phyloP scores from a whole-genome alignment of 2,113 vertebrate genomes.

The Phylloscopus whistleri region DNA sequence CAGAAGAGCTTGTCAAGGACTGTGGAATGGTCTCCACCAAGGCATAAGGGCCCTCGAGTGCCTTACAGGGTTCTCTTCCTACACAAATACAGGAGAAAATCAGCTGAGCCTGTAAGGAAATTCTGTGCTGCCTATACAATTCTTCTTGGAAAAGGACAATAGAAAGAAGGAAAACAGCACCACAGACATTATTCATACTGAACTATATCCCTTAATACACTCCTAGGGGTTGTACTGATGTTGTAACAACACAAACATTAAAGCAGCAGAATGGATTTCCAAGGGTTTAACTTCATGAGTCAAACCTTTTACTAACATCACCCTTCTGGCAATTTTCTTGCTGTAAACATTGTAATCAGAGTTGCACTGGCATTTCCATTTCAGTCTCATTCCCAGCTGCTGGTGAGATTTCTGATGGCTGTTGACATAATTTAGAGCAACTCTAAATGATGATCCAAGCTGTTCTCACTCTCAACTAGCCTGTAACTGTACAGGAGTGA shows the following conservation, averaged over 20 bases:
- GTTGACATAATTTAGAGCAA: not conserved
- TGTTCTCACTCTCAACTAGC: not conserved
- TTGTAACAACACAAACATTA: not conserved
- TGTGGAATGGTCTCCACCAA: not conserved
- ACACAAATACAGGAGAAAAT: not conserved
- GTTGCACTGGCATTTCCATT: not conserved
- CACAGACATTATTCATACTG: not conserved
- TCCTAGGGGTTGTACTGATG: not conserved
- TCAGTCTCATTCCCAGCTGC: not conserved
- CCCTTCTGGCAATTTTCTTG: not conserved
- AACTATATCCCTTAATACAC: not conserved
- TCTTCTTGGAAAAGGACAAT: not conserved
- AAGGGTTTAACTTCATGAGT: not conserved
- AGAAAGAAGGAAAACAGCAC: not conserved
- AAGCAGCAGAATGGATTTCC: not conserved
- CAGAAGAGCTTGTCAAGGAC: not conserved
- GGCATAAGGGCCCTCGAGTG: not conserved
- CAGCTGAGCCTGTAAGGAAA: not conserved
- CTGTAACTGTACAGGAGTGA: not conserved
- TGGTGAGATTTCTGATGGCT: not conserved
- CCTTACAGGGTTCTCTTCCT: not conserved
- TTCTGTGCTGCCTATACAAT: not conserved
- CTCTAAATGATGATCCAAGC: not conserved
- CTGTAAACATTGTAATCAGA: not conserved
- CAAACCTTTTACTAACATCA: not conserved